Evolutionary conservation across 2,113 vertebrate genomes (phyloP).

Genomic region (Toxostoma redivivum): DNA sequence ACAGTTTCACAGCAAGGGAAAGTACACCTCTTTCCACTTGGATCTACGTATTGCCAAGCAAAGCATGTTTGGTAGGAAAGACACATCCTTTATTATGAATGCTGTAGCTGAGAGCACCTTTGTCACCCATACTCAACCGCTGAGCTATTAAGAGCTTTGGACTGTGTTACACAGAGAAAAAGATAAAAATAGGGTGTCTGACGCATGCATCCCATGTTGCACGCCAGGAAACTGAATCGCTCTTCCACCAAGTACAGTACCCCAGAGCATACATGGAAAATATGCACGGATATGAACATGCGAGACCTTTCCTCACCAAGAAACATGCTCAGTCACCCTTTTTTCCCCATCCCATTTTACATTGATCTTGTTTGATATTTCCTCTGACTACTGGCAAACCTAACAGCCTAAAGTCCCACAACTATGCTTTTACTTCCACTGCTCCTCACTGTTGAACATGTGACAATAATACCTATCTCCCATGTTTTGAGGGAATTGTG

Average conservation of each 20-base stretch:
- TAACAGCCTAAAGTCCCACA: fast-evolving
- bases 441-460: neutral
- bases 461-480: neutral
- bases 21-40: neutral
- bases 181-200: constrained; percentile 66
- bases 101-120: neutral
- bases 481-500: neutral
- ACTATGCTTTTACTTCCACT: neutral
- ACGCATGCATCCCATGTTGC: constrained; percentile 43
- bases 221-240: constrained; percentile 35
- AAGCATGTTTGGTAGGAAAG: neutral
- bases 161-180: constrained; percentile 49
- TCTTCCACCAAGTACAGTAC: constrained; percentile 18
- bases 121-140: neutral
- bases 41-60: neutral
- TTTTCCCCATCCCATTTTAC: neutral
- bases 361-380: neutral
- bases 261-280: constrained; percentile 57
- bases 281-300: neutral
- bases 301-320: constrained; percentile 12
- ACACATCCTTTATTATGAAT: neutral
- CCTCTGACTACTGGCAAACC: neutral
- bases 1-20: neutral
- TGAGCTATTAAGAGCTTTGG: constrained; percentile 26
- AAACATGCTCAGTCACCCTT: neutral